Conservation (phyloP, 1,140 invertebrate genomes). For the Drosophila pseudoobscura region DNA sequence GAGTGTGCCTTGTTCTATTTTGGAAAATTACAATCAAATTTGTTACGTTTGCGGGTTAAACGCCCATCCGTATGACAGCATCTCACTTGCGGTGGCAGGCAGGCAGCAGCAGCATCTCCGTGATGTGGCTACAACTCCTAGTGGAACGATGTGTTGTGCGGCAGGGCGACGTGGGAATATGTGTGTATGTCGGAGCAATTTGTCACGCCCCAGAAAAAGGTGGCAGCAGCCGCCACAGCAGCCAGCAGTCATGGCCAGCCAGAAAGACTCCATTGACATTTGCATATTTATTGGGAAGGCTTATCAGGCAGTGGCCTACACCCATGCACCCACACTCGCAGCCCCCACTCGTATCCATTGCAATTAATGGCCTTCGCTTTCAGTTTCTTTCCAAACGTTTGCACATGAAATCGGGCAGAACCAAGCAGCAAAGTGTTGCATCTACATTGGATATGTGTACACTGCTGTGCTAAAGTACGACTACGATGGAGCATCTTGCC, state of each 20-base stretch:
- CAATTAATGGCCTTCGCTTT: slow-evolving; percentile 76
- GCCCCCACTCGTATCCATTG: slow-evolving; percentile 24
- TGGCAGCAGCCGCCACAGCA: slow-evolving; percentile 7
- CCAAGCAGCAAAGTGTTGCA: slow-evolving; percentile 66
- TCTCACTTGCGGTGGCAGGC: slow-evolving; percentile 17
- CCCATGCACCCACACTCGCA: not conserved
- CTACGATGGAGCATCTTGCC: too few relatives aligned
- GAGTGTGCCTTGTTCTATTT: slow-evolving; percentile 58
- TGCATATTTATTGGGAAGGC: slow-evolving; percentile 55
- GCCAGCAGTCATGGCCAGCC: slow-evolving; percentile 7
- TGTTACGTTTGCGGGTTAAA: slow-evolving; percentile 78
- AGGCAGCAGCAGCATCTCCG: slow-evolving; percentile 1
- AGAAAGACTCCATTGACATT: slow-evolving; percentile 48
- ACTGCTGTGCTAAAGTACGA: too few relatives aligned
- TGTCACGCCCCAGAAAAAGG: slow-evolving; percentile 45
- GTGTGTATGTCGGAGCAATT: slow-evolving; percentile 45
- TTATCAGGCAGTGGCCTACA: slow-evolving; percentile 31
- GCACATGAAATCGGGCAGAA: slow-evolving; percentile 76
- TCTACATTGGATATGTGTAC: slow-evolving; percentile 4
- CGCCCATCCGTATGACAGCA: slow-evolving; percentile 66
- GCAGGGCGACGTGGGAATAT: slow-evolving; percentile 29
- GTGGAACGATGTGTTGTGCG: not conserved
- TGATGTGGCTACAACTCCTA: not conserved
- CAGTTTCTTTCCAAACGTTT: slow-evolving; percentile 69
- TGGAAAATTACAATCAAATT: slow-evolving; percentile 71